Base-by-base conservation (phyloP, 2,113 vertebrate species). In the Gnathonemus echidnorhynchus region DNA sequence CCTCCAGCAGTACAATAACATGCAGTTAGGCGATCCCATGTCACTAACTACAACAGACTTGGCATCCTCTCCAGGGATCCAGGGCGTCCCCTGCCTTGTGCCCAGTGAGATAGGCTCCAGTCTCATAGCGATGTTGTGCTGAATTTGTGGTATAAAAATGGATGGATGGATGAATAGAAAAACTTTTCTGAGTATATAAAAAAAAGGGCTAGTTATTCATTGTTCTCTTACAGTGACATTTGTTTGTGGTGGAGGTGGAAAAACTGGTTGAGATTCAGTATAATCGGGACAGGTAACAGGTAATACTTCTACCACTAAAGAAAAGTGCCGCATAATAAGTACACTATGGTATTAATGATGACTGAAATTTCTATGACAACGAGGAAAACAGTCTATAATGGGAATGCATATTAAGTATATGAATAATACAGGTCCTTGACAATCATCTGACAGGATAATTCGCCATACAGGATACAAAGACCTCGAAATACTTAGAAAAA, bases 361-460 rank as follows among this genome's bases (percentile, higher is more conserved):
- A 53, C 35, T 46, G 10, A n/a, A 53, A 90, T 86, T 86, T 86
- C n/a, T 10, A 70, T 87, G 85, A 70, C 83, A 87, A 70, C 13
- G 21, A 46, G 15, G 27, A 31, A 24, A 85, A 62, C 56, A 56
- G 21, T 27, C 50, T 17, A 31, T 56, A 42, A 85, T 24, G 2
- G 24, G n/a, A 62, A 89, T 35, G 21, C 62, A 35, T 88, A 19
- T 15, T 27, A 90, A n/a, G 7, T 11, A 86, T 27, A 42, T 35
- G 17, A 89, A 58, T 42, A 35, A 84, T 31, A 35, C 17, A 45
- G 52, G 80, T 52, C 19, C 21, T 58, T 27, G 49, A 85, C 39
- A 89, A 50, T 31, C 31, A 58, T 46, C 42, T 58, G 77, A 58
- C 15, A 86, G 77, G 50, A 35, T 58, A 56, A 42, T 56, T 56